A percentile compares a stretch with the other conserved stretches of the same genome.
These are phyloP conservation scores for Wasmannia auropunctata DNA, from an alignment of 1,140 invertebrate species.

Conservation along the genomic window DNA sequence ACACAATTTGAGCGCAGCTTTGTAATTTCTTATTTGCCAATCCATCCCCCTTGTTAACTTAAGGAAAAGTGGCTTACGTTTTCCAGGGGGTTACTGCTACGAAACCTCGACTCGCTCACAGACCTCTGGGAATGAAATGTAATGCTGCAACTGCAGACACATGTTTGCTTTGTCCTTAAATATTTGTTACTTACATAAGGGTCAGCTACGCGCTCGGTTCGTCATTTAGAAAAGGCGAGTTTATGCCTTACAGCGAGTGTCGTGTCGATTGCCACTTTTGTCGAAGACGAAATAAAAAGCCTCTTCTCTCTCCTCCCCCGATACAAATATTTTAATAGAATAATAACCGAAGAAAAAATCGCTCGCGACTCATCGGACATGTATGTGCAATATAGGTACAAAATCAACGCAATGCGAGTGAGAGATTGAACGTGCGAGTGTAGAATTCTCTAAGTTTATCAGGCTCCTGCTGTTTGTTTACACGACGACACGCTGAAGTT, in stretches of 20 bases:
- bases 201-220: slow-evolving; percentile 6
- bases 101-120: slow-evolving; percentile 48
- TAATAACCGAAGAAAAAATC: neutral
- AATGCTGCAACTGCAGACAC: slow-evolving; percentile 51
- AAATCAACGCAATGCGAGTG: slow-evolving; percentile 23
- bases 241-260: neutral
- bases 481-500: slow-evolving; percentile 65
- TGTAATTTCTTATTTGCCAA: slow-evolving; percentile 67
- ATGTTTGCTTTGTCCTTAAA: slow-evolving; percentile 56
- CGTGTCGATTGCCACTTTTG: slow-evolving; percentile 10
- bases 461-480: slow-evolving; percentile 69
- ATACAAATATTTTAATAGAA: neutral
- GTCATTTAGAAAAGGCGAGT: neutral
- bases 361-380: neutral
- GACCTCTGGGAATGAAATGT: slow-evolving; percentile 34
- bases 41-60: slow-evolving; percentile 61
- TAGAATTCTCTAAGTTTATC: slow-evolving; percentile 53
- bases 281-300: neutral
- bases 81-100: slow-evolving; percentile 56
- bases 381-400: neutral
- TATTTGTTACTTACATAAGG: slow-evolving; percentile 60
- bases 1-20: slow-evolving; percentile 54
- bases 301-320: no score
- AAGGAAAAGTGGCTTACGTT: slow-evolving; percentile 65
- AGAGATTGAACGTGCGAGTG: slow-evolving; percentile 4